Percentiles rank a stretch among this genome's conserved stretches.
These are phyloP conservation scores for Octodonta nipae DNA, from an alignment of 2,888 invertebrate species.

Conservation along the genomic window DNA sequence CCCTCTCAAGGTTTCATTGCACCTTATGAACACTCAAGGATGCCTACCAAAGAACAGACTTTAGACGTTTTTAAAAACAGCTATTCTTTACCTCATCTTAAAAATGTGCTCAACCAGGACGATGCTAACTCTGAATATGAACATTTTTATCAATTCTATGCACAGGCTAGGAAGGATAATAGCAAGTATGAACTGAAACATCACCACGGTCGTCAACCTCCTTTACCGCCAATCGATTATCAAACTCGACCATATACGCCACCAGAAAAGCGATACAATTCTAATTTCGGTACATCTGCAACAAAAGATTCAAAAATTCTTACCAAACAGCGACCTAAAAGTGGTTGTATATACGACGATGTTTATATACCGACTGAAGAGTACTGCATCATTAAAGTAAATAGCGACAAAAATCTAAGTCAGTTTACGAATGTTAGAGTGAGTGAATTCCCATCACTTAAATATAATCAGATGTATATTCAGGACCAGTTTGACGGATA, in stretches of 20 bases:
- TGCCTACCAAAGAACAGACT: conserved; percentile 12
- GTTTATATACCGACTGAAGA: conserved; percentile 27
- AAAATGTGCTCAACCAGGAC: conserved; percentile 8
- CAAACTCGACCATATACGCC: conserved; percentile 26
- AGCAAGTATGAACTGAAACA: background rate
- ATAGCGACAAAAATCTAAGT: conserved; percentile 20
- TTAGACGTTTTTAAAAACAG: conserved; percentile 23
- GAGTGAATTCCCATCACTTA: conserved; percentile 31
- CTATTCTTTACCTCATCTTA: conserved; percentile 25
- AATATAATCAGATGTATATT: conserved; percentile 33
- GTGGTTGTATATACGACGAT: conserved; percentile 33
- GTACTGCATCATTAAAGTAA: conserved; percentile 20
- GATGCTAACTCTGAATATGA: conserved; percentile 6
- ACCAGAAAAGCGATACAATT: conserved; percentile 30
- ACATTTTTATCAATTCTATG: conserved; percentile 7
- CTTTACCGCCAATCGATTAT: conserved; percentile 5
- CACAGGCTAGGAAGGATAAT: conserved; percentile 4
- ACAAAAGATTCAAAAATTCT: conserved; percentile 5
- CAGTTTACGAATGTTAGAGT: conserved; percentile 27
- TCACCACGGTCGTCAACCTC: conserved; percentile 2
- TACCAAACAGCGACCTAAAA: conserved; percentile 18
- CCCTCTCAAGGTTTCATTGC: conserved; percentile 24
- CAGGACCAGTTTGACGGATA: conserved; percentile 24
- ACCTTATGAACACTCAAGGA: conserved; percentile 16
- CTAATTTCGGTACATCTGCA: conserved; percentile 25